Base-by-base conservation (phyloP, 2,888 invertebrate genomes). In the Synanthedon formicaeformis region DNA sequence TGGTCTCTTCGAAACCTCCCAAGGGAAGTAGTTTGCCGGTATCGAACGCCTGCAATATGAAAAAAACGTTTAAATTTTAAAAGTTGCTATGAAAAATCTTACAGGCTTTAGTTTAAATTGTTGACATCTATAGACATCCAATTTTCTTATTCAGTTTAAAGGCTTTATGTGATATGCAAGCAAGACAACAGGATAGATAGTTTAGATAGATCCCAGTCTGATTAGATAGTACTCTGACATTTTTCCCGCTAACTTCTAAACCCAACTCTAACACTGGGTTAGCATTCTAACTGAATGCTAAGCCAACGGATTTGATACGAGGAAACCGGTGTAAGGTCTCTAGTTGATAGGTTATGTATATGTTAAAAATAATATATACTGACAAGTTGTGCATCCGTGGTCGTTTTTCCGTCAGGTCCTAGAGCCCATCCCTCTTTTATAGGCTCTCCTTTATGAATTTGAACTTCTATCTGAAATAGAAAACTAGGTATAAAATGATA, bases 341-440 rank as follows among this genome's bases (percentile, higher is more conserved):
- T 23, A 23, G 23, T 23, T 23, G 23, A 23, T 23, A 23, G 18
- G 18, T n/a, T n/a, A n/a, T n/a, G n/a, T 41, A 34, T 10, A 34
- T 34, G 8, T 34, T 8, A 34, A 27, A 34, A 10, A 34, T 16
- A 49, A 16, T 45, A 49, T 13, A 23, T 6, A 55, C 64, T 62
- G 66, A 85, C 89, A 75, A 71, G 54, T 11, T 89, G 73, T 0
- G 95, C 84, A 64, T 94, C 90, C 0, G 90, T 92, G 1, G 94
- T 95, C 0, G 89, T 73, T 54, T 89, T 76, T 1, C 90, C 89
- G 13, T 91, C 81, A 0, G 82, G 78, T 57, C 92, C 93, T 52
- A 92, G 84, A 0, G 96, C 97, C 98, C 98, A 98, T 2, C 96
- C 95, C 50, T 86, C 76, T 0, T 97, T 97, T 55, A 98, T 89